Conservation (phyloP, 2,888 invertebrate genomes). For the Chrysolina haemoptera region DNA sequence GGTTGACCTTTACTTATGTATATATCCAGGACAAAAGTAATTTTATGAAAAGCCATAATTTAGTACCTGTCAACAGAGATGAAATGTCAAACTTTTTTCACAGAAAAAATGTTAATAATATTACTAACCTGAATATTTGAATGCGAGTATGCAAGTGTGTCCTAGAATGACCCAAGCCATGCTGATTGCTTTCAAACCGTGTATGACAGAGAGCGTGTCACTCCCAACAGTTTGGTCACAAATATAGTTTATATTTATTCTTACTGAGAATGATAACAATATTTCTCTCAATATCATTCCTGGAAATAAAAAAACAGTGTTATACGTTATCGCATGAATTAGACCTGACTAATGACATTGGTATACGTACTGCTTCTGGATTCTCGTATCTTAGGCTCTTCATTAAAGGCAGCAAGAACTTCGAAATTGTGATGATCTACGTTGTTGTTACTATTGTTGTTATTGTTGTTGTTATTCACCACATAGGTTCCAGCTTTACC, state of each 20-base stretch:
- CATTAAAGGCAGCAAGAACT: conserved; percentile 47
- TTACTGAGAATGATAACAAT: conserved; percentile 83
- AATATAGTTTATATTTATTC: conserved; percentile 84
- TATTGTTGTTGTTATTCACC: conserved; percentile 62
- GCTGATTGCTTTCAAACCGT: conserved; percentile 76
- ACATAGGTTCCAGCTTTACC: conserved; percentile 65
- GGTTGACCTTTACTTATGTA: too few relatives aligned
- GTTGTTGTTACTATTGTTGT: conserved; percentile 47
- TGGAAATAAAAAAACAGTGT: conserved; percentile 62
- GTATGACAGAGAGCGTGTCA: conserved; percentile 84
- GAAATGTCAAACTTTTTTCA: too few relatives aligned
- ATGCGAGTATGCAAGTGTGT: conserved; percentile 84
- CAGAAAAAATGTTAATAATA: too few relatives aligned
- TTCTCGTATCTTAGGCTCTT: conserved; percentile 46
- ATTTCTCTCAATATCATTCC: conserved; percentile 77
- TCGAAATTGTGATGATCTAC: conserved; percentile 50
- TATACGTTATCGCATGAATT: too few relatives aligned
- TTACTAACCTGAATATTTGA: conserved; percentile 81
- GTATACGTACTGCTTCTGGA: conserved; percentile 50
- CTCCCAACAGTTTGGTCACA: conserved; percentile 85
- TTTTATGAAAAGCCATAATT: too few relatives aligned
- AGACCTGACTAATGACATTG: too few relatives aligned
- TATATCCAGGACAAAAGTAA: too few relatives aligned
- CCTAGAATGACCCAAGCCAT: conserved; percentile 80
- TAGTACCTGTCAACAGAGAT: too few relatives aligned